Evolutionary conservation across 2,888 invertebrate species (phyloP), one percentile per base, ranked within the genome.

Genomic region (Chymomyza fuscimana): DNA sequence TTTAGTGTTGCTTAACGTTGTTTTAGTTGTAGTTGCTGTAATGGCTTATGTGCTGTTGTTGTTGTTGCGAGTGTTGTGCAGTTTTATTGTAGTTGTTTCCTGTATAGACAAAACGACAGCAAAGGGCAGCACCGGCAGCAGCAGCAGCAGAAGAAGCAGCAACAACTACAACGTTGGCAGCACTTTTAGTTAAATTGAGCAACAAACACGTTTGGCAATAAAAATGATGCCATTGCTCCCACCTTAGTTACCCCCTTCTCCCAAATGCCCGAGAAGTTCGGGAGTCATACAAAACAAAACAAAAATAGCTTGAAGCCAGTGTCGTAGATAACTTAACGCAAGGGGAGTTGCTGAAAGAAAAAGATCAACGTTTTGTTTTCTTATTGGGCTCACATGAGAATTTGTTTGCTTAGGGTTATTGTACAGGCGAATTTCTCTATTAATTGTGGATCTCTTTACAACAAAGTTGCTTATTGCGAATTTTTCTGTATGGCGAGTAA

Each of bases 181-280:
- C 81, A 86, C 84, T 87, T 89, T 87, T 84, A 87, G 87, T 89
- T 89, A 87, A 87, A 87, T 87, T 89, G 89, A 84, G 86, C 89
- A 86, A 88, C 87, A 87, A 87, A 89, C 87, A 87, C 89, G 84
- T 86, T 83, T 81, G 86, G 88, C 88, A 87, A 86, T 87, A 87
- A 87, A 87, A 87, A 81, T 87, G 81, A 89, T 87, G 74, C 80
- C 75, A 51, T 63, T 32, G 58, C 51, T n/a, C 61, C 2, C 19
- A 29, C 16, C 50, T 22, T 66, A 7, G 58, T 9, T 51, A 5
- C 54, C 15, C n/a, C 0, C 22, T 4, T 4, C 15, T 3, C 1
- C 40, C 12, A 7, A 10, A 4, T 12, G 32, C 32, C 5, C 1
- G 40, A 46, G 40, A 46, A 46, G 40, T 12, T 6, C 40, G 40